Evolutionary conservation across 2,797 vertebrate species (phyloP).

Genomic region (Fringilla coelebs): DNA sequence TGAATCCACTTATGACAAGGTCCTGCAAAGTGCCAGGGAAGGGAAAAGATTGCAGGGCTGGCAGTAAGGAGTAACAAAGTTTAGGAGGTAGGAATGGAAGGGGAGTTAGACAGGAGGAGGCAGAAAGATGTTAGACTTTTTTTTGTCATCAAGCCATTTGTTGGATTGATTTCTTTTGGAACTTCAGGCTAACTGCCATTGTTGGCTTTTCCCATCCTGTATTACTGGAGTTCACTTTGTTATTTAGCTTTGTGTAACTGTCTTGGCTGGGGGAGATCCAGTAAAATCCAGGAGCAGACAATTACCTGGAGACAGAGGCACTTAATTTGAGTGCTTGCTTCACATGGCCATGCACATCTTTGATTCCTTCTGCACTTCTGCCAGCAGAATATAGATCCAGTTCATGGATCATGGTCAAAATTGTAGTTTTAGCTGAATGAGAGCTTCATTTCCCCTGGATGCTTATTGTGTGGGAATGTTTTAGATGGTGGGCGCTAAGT

Average conservation of each 20-base stretch:
- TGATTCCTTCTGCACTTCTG: background rate
- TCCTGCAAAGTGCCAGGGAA: background rate
- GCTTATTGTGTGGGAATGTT: background rate
- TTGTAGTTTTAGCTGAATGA: background rate
- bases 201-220: background rate
- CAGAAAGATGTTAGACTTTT: background rate
- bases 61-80: background rate
- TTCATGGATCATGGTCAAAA: background rate
- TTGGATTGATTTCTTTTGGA: constrained; percentile 8
- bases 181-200: background rate
- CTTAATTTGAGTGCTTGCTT: background rate
- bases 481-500: background rate
- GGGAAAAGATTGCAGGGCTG: rapidly evolving
- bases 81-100: background rate
- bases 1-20: background rate
- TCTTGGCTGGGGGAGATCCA: background rate
- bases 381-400: background rate
- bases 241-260: background rate
- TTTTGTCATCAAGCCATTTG: background rate
- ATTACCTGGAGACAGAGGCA: background rate
- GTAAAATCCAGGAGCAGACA: background rate
- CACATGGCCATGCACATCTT: background rate
- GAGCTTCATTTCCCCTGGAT: background rate
- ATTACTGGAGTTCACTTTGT: background rate
- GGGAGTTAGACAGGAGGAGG: background rate